Evolutionary conservation across 2,113 vertebrate genomes (phyloP).

Genomic region (Riparia riparia): DNA sequence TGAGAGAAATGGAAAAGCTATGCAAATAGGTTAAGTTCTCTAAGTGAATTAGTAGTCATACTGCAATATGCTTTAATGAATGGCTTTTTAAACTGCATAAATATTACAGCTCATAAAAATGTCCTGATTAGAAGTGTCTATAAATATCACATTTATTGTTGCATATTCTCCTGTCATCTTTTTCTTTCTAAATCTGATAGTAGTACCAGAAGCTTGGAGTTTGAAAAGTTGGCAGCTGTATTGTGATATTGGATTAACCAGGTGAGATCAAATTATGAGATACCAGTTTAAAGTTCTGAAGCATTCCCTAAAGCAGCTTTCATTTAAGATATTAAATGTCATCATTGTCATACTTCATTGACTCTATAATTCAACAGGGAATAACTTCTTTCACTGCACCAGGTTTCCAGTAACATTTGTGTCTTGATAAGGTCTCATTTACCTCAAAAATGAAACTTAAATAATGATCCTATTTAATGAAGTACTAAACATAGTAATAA

Average conservation of each 20-base stretch:
- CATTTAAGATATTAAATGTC: conserved; percentile 57
- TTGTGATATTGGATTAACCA: not conserved
- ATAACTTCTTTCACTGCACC: not conserved
- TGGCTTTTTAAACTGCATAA: not conserved
- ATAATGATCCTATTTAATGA: not conserved
- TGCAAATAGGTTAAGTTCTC: not conserved
- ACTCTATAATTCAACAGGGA: conserved; percentile 39
- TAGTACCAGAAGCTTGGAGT: not conserved
- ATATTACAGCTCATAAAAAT: not conserved
- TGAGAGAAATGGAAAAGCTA: not conserved
- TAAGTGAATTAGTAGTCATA: not conserved
- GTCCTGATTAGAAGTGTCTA: not conserved
- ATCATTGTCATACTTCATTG: conserved; percentile 51
- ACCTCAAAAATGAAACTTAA: conserved; percentile 1
- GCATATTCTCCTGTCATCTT: not conserved
- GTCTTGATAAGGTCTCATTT: conserved; percentile 16
- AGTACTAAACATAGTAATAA: not conserved
- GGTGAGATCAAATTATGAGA: conserved; percentile 49
- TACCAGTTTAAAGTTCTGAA: conserved; percentile 29
- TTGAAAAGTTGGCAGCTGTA: not conserved
- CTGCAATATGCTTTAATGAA: not conserved
- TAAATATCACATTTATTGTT: not conserved
- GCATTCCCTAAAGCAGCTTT: conserved; percentile 43
- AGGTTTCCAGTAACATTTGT: conserved; percentile 1
- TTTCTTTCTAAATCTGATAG: not conserved